Evolutionary conservation across 2,797 vertebrate species (phyloP).

Genomic region (Anguilla marmorata): DNA sequence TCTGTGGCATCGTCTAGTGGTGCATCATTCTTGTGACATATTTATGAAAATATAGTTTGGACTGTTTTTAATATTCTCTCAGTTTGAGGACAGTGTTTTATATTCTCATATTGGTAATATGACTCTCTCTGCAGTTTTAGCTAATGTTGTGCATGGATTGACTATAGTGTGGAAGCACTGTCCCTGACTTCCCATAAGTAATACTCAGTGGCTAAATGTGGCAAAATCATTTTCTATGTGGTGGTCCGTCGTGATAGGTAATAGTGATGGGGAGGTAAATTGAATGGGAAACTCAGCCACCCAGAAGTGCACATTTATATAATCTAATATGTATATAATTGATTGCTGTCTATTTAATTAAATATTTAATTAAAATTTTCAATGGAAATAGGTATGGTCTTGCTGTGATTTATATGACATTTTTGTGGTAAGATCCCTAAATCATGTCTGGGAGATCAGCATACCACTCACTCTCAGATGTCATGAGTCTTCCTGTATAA

Average conservation of each 20-base stretch:
- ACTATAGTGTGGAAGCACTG: neutral
- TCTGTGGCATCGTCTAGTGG: neutral
- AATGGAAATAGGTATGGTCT: no score
- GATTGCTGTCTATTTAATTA: no score
- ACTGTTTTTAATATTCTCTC: neutral
- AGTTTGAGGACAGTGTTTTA: neutral
- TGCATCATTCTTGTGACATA: constrained; percentile 18
- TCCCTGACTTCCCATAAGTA: neutral
- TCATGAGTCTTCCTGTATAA: neutral
- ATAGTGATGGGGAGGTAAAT: neutral
- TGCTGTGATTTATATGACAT: neutral
- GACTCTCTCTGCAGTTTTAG: neutral
- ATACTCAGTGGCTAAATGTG: neutral
- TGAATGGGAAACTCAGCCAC: neutral
- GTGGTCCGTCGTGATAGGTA: neutral
- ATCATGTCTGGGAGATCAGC: neutral
- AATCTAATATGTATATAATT: no score
- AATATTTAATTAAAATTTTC: no score
- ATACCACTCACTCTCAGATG: neutral
- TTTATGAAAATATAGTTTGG: neutral
- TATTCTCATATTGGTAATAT: neutral
- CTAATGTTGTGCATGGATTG: neutral
- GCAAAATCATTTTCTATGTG: neutral
- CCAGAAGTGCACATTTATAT: neutral
- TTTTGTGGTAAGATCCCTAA: neutral